A percentile compares a stretch with the other conserved stretches of the same genome.
Conservation (phyloP, 2,113 vertebrate genomes). For the Paraplagusia blochii region DNA sequence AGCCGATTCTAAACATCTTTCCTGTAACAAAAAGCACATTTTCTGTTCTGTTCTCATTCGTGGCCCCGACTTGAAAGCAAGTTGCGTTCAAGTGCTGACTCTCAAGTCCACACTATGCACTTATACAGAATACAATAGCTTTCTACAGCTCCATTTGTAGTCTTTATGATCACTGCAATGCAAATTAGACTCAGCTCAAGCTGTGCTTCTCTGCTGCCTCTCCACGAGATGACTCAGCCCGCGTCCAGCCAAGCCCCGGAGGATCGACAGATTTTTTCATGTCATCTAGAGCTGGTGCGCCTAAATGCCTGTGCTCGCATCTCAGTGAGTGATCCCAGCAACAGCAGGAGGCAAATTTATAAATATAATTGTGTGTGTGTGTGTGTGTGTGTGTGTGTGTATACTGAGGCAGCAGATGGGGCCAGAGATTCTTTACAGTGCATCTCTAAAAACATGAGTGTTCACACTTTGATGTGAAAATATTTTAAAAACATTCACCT, state of each 20-base stretch:
- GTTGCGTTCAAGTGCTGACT: slow-evolving; percentile 37
- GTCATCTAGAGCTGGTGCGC: slow-evolving; percentile 26
- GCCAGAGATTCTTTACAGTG: slow-evolving; percentile 2
- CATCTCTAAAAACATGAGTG: too few relatives aligned
- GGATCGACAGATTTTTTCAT: slow-evolving; percentile 40
- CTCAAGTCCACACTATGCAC: slow-evolving; percentile 53
- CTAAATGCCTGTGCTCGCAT: slow-evolving; percentile 67
- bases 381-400: too few relatives aligned
- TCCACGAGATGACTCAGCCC: slow-evolving; percentile 41
- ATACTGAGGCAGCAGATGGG: slow-evolving; percentile 42
- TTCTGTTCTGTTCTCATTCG: neutral
- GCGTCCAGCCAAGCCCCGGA: slow-evolving; percentile 47
- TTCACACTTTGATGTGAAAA: too few relatives aligned
- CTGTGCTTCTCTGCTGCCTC: slow-evolving; percentile 37
- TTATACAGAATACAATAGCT: slow-evolving; percentile 37
- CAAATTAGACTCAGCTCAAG: slow-evolving; percentile 52
- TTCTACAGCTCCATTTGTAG: slow-evolving; percentile 36
- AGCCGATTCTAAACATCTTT: too few relatives aligned
- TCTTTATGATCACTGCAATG: slow-evolving; percentile 52
- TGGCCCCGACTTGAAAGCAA: slow-evolving; percentile 25
- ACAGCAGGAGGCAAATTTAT: slow-evolving; percentile 32
- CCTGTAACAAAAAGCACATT: too few relatives aligned
- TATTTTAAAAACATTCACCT: too few relatives aligned
- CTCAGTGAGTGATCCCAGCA: slow-evolving; percentile 44
- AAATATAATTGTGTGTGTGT: too few relatives aligned